Percentiles rank a stretch among this genome's conserved stretches.
phyloP scores from a whole-genome alignment of 2,888 invertebrate genomes.

The Aspidapion aeneum region DNA sequence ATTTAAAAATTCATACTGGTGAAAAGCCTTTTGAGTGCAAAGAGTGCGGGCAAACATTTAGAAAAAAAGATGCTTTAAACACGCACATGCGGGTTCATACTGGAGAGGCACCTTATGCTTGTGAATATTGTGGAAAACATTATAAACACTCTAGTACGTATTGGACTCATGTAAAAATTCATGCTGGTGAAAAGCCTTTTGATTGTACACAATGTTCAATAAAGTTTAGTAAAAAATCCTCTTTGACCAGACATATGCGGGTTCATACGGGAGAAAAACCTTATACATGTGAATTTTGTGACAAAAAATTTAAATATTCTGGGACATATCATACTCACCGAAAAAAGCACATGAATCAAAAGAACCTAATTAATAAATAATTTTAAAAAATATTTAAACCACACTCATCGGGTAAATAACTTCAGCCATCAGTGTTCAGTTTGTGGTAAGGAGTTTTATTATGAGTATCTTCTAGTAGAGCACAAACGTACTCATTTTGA shows the following conservation, averaged over 20 bases:
- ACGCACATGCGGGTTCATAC: slow-evolving; percentile 42
- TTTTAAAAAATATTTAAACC: too few species aligned
- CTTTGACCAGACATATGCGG: slow-evolving; percentile 38
- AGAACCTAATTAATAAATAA: too few species aligned
- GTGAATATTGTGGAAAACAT: slow-evolving; percentile 42
- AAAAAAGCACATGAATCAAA: too few species aligned
- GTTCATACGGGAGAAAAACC: slow-evolving; percentile 43
- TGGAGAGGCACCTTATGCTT: slow-evolving; percentile 41
- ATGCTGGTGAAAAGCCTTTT: slow-evolving; percentile 27
- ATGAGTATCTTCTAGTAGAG: too few species aligned
- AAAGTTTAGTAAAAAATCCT: slow-evolving; percentile 47
- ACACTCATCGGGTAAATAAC: too few species aligned
- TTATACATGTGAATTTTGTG: slow-evolving; percentile 42
- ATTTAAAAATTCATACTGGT: slow-evolving; percentile 48
- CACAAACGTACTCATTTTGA: too few species aligned
- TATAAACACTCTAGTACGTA: slow-evolving; percentile 41
- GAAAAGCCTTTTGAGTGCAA: slow-evolving; percentile 47
- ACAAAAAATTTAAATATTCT: slow-evolving; percentile 40
- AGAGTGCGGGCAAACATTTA: slow-evolving; percentile 51
- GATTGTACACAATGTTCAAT: slow-evolving; percentile 38
- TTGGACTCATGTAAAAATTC: slow-evolving; percentile 36
- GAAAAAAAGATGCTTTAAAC: slow-evolving; percentile 39
- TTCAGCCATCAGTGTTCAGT: too few species aligned
- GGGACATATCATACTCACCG: slow-evolving; percentile 38
- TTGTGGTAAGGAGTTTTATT: too few species aligned